A percentile compares a stretch with the other conserved stretches of the same genome.
Evolutionary conservation across 2,797 vertebrate species (phyloP).

Genomic region (Sciurus carolinensis): DNA sequence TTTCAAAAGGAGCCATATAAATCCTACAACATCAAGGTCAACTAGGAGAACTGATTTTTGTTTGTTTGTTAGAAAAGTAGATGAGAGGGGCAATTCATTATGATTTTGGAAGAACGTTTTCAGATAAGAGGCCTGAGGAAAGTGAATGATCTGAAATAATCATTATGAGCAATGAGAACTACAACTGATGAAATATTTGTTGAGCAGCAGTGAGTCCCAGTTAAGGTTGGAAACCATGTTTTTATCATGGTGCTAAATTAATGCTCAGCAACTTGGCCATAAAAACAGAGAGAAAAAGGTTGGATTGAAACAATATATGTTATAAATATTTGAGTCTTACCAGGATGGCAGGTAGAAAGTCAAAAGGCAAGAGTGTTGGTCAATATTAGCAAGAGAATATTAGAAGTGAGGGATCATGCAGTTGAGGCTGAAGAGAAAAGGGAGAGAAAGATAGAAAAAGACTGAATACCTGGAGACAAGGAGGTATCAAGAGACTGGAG

Average conservation of each 20-base stretch:
- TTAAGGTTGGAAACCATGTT: background rate
- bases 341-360: background rate
- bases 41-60: background rate
- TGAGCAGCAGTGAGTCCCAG: background rate
- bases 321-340: background rate
- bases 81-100: background rate
- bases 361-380: background rate
- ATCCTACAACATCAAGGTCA: background rate
- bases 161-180: background rate
- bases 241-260: background rate
- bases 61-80: background rate
- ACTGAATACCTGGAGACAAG: background rate
- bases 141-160: background rate
- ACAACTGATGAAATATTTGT: background rate
- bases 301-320: background rate
- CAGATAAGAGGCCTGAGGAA: background rate
- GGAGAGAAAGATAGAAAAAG: background rate
- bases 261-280: background rate
- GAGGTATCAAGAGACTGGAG: background rate
- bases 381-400: background rate
- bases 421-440: background rate
- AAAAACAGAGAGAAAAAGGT: background rate
- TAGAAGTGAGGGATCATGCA: background rate
- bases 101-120: background rate
- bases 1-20: background rate